Evolutionary conservation across 2,113 vertebrate genomes (phyloP), one percentile per base, ranked within the genome.

Genomic region (Chrysochloris asiatica): DNA sequence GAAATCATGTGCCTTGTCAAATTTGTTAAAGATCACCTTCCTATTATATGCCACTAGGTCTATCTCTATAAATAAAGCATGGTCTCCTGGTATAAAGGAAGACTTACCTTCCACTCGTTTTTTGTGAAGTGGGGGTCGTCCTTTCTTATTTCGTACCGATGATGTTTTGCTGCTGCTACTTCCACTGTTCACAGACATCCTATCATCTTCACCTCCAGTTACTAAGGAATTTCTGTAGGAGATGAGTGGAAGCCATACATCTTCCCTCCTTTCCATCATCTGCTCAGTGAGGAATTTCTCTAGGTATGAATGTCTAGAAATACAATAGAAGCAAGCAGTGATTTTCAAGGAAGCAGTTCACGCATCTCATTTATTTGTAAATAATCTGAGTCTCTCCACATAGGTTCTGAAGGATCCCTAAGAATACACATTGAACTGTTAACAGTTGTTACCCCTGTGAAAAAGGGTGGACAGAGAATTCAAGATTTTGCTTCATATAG

Each of bases 201-300:
- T 98, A 94, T 99, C 99, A 0, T 99, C 98, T 89, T 99, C 99
- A 1, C 99, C 99, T 0, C 99, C 99, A 0, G 99, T 99, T 77
- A 99, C 98, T 93, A 99, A 96, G 0, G 99, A 99, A 97, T 99
- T 99, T 96, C 99, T 98, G 88, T 99, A 99, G 83, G 99, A 99
- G 94, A 99, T 99, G 33, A 99, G 98, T 7, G 99, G 99, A 92
- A 99, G 98, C 99, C 99, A 99, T 2, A 99, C 98, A 45, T 99
- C 99, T 97, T 99, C 99, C 80, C 99, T 98, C 45, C 99, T 98
- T 97, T 99, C 99, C 97, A 99, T 99, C 99, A 99, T 99, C 30
- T 99, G 98, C 89, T 99, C 99, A 0, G 99, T 98, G 97, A 99
- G 99, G 95, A 99, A 99, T 97, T 99, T 99, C 97, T 99, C 99